Percentiles rank a stretch among this genome's conserved stretches.
These are phyloP conservation scores for Drosophila equinoxialis DNA, from an alignment of 1,140 invertebrate genomes.

Conservation along the genomic window DNA sequence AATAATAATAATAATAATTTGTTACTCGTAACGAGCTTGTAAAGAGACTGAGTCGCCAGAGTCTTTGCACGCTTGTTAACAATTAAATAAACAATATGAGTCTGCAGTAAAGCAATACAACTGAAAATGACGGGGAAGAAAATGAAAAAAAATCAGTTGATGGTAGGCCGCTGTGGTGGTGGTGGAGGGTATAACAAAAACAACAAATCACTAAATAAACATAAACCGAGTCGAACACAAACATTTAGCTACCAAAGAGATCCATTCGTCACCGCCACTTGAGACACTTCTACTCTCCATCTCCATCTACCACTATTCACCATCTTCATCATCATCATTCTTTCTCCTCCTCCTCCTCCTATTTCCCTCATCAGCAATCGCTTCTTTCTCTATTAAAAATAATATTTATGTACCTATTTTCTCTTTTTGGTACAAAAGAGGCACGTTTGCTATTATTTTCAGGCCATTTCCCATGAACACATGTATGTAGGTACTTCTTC, in stretches of 20 bases:
- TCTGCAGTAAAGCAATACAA: constrained; percentile 57
- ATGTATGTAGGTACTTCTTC: constrained; percentile 27
- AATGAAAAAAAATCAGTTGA: not conserved
- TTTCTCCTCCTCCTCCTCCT: not conserved
- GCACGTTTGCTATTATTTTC: constrained; percentile 81
- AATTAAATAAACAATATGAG: constrained; percentile 81
- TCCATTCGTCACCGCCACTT: constrained; percentile 71
- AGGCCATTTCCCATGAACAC: constrained; percentile 78
- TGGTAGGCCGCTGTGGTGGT: not conserved
- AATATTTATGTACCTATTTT: constrained; percentile 75
- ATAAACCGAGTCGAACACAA: constrained; percentile 58
- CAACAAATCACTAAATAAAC: constrained; percentile 77
- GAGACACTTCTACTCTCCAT: constrained; percentile 49
- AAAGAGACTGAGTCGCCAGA: constrained; percentile 43
- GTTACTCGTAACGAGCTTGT: constrained; percentile 74
- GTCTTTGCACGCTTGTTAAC: constrained; percentile 70
- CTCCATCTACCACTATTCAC: not conserved
- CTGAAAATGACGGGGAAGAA: not conserved
- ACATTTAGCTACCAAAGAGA: constrained; percentile 49
- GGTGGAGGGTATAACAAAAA: constrained; percentile 32
- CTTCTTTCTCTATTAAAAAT: constrained; percentile 35
- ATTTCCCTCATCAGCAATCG: too few relatives aligned
- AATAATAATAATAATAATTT: constrained; percentile 74
- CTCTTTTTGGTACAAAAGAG: constrained; percentile 46
- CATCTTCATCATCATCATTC: not conserved